Percentiles rank a stretch among this genome's conserved stretches.
These are phyloP conservation scores for Malurus melanocephalus DNA, from an alignment of 2,113 vertebrate species.

Conservation along the genomic window DNA sequence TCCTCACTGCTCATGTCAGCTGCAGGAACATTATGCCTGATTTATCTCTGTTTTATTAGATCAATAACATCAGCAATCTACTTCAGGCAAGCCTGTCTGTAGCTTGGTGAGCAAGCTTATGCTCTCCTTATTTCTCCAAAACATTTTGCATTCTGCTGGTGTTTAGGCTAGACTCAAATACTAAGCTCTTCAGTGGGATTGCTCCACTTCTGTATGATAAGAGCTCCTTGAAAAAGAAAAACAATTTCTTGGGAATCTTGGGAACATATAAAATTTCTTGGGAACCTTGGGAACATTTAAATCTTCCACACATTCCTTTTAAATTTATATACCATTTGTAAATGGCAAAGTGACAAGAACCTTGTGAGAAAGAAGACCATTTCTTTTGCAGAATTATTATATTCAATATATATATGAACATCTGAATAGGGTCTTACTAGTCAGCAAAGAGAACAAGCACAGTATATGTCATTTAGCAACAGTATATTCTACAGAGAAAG, in stretches of 20 bases:
- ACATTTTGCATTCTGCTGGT: not conserved
- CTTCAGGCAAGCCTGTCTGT: not conserved
- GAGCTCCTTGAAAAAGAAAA: slow-evolving; percentile 40
- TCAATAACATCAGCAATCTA: not conserved
- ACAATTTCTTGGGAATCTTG: not conserved
- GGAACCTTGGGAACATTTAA: not conserved
- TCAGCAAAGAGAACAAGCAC: not conserved
- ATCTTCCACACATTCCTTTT: not conserved
- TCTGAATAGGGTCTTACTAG: not conserved
- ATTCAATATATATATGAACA: not conserved
- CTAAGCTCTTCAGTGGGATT: not conserved
- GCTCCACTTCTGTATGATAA: slow-evolving; percentile 35
- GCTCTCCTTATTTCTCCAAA: not conserved
- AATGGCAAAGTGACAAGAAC: not conserved
- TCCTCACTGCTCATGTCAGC: not conserved
- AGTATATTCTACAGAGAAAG: not conserved
- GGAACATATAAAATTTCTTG: not conserved
- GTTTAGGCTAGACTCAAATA: not conserved
- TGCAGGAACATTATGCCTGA: not conserved
- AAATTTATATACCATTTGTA: not conserved
- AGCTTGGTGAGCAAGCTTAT: not conserved
- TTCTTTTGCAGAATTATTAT: not conserved
- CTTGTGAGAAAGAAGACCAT: not conserved
- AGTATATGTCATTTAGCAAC: not conserved
- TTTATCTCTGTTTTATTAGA: not conserved